A percentile compares a stretch with the other conserved stretches of the same genome.
Evolutionary conservation across 2,888 invertebrate genomes (phyloP).

Genomic region (Biston stratarius): DNA sequence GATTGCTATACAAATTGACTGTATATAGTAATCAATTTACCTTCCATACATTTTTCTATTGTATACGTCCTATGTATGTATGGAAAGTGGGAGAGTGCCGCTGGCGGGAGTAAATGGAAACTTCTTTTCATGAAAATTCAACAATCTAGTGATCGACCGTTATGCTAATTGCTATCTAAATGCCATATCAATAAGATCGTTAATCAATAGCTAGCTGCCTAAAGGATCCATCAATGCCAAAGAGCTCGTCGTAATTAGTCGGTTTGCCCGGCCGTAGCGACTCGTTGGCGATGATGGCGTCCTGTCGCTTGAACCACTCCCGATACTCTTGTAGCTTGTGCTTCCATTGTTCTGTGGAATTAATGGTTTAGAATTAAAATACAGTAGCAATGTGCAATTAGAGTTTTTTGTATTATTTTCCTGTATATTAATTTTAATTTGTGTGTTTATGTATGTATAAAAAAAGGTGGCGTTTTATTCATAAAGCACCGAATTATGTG

Average conservation of each 20-base stretch:
- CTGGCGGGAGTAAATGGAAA: too few relatives aligned
- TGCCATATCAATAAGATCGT: not conserved
- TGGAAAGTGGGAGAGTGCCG: too few relatives aligned
- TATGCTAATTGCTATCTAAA: slow-evolving; percentile 6
- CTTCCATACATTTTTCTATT: too few relatives aligned
- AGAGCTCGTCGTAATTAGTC: slow-evolving; percentile 93
- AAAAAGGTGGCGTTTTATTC: too few relatives aligned
- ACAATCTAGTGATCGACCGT: slow-evolving; percentile 7
- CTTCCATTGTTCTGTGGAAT: slow-evolving; percentile 90
- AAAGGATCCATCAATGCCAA: slow-evolving; percentile 95
- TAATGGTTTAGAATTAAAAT: not conserved
- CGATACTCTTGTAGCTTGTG: slow-evolving; percentile 90
- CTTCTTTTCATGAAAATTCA: not conserved
- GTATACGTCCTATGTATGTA: too few relatives aligned
- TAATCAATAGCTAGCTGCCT: slow-evolving; percentile 93
- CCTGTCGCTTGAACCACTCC: slow-evolving; percentile 93
- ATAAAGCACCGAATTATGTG: too few relatives aligned
- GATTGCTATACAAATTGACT: too few relatives aligned
- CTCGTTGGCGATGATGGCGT: slow-evolving; percentile 91
- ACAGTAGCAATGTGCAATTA: too few relatives aligned
- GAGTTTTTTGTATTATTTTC: too few relatives aligned
- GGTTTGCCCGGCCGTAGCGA: slow-evolving; percentile 92
- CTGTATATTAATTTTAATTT: too few relatives aligned
- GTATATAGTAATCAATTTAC: too few relatives aligned
- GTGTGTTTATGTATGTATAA: too few relatives aligned